phyloP scores from a whole-genome alignment of 2,888 invertebrate species.

The Vanessa cardui region DNA sequence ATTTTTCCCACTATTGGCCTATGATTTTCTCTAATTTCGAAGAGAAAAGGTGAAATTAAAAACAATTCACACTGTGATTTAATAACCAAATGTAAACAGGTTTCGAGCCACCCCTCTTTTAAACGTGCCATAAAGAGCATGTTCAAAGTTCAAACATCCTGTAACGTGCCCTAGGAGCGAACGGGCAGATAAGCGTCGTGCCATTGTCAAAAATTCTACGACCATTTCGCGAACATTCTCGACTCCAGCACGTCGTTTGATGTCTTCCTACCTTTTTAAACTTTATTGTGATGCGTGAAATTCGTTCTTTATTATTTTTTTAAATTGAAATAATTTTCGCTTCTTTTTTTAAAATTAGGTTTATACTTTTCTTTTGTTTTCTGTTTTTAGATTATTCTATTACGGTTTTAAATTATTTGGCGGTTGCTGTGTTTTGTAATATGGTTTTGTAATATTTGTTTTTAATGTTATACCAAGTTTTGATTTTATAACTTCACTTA shows the following conservation, averaged over 20 bases:
- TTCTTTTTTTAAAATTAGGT: conserved; percentile 8
- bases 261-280: conserved; percentile 32
- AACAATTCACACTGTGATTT: conserved; percentile 1
- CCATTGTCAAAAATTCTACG: conserved; percentile 34
- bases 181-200: conserved; percentile 27
- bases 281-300: neutral
- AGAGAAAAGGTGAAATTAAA: neutral
- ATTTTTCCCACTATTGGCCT: neutral
- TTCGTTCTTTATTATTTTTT: conserved; percentile 10
- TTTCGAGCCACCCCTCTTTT: conserved; percentile 27
- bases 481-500: too few species aligned
- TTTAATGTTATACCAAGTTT: too few species aligned
- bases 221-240: conserved; percentile 28
- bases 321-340: conserved; percentile 1
- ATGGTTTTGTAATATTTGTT: too few species aligned
- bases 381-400: neutral
- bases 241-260: conserved; percentile 28
- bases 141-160: conserved; percentile 30
- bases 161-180: conserved; percentile 13
- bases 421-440: neutral
- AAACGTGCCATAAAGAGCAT: conserved; percentile 23
- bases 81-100: conserved; percentile 26
- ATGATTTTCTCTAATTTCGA: neutral
- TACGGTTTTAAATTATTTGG: neutral
- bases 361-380: neutral